Evolutionary conservation across 1,140 invertebrate genomes (phyloP), one percentile per base, ranked within the genome.

Genomic region (Choristoneura fumiferana): DNA sequence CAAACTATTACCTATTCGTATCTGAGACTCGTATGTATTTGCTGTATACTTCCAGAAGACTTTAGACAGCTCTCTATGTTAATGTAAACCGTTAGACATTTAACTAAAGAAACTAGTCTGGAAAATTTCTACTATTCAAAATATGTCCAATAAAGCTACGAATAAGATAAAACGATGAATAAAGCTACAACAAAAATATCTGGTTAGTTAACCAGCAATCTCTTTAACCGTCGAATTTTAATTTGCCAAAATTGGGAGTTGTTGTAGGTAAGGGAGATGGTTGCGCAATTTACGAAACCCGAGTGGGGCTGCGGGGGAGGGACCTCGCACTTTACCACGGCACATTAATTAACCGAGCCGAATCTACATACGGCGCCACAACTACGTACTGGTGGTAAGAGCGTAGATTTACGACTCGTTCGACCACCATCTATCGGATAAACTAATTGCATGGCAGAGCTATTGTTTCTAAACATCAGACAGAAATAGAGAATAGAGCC

Each of bases 361-460:
- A 81, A 81, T 88, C 76, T 85, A 85, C 83, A 86, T 86, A 85
- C 82, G 76, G 80, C 69, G 71, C 78, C 69, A 63, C 67, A 71
- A 65, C 66, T 71, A 75, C 77, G 71, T 75, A 80, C 73, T 78
- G 73, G 78, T 74, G 78, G 76, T 73, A 76, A 78, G 75, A 76
- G 76, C 71, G 71, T 80, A 84, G 81, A 87, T 87, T 87, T 87
- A 87, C 82, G 82, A 82, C 76, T 76, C 70, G 75, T 81, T 80
- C 80, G 76, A 77, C 78, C 80, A 78, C 81, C 84, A 78, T 87
- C 81, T 84, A 84, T 84, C 77, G 76, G 78, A 81, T 80, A 81
- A 83, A 87, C 82, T 84, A 85, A 87, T 87, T 85, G 81, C 83
- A 81, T 67, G 62, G 71, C 67, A 73, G 72, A 74, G 81, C 82